phyloP scores from a whole-genome alignment of 2,113 vertebrate genomes.

The Potamarius usumacintae region DNA sequence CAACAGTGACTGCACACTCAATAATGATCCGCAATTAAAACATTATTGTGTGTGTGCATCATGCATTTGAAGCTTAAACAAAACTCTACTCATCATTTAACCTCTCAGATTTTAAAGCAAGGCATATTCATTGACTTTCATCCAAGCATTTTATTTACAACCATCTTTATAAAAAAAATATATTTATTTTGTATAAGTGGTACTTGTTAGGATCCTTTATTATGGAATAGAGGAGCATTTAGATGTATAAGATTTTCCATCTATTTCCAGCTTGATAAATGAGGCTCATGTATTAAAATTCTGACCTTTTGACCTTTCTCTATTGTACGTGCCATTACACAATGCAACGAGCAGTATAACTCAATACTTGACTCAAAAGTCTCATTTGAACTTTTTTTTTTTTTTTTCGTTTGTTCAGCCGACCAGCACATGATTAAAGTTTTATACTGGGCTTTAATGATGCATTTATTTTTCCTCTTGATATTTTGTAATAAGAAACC shows the following conservation, averaged over 20 bases:
- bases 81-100: neutral
- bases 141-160: too few species aligned
- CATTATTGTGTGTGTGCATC: neutral
- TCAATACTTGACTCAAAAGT: neutral
- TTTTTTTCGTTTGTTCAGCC: neutral
- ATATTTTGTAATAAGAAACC: neutral
- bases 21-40: neutral
- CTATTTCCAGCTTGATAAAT: neutral
- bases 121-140: neutral
- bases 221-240: neutral
- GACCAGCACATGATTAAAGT: neutral
- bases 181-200: neutral
- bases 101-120: neutral
- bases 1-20: neutral
- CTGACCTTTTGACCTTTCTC: neutral
- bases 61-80: neutral
- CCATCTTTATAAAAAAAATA: too few species aligned
- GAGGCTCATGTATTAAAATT: neutral
- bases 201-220: neutral
- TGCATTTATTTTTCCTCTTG: neutral
- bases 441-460: neutral
- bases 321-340: neutral
- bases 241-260: neutral
- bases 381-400: neutral
- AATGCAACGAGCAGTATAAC: neutral